Percentiles rank a stretch among this genome's conserved stretches.
Conservation (phyloP, 1,140 invertebrate genomes). For the Hesperophylax magnus region DNA sequence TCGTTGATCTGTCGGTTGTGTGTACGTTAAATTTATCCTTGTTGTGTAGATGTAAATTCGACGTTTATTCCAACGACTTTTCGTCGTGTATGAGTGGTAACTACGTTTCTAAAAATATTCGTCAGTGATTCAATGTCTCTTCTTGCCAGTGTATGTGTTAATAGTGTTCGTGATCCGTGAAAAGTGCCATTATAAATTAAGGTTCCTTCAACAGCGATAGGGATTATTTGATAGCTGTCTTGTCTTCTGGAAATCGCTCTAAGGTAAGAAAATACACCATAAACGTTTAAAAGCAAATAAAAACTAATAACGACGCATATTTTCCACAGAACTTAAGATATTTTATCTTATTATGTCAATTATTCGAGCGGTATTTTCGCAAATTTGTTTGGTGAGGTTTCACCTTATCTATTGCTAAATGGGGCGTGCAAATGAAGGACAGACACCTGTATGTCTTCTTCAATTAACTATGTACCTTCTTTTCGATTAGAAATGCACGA, state of each 20-base stretch:
- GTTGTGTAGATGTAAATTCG: conserved; percentile 47
- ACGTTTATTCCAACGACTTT: conserved; percentile 39
- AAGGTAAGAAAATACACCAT: conserved; percentile 39
- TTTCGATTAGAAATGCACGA: too few species aligned
- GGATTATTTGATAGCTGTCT: conserved; percentile 43
- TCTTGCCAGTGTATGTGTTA: conserved; percentile 29
- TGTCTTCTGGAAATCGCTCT: conserved; percentile 23
- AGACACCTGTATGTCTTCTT: conserved; percentile 49
- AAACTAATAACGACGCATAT: neutral
- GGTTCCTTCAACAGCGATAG: conserved; percentile 33
- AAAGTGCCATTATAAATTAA: conserved; percentile 37
- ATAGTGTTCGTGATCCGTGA: conserved; percentile 43
- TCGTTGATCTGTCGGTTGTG: conserved; percentile 25
- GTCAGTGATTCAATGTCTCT: conserved; percentile 44
- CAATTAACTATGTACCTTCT: conserved; percentile 24
- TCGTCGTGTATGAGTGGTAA: conserved; percentile 46
- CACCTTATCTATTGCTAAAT: conserved; percentile 40
- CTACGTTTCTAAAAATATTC: conserved; percentile 17
- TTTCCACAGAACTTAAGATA: neutral
- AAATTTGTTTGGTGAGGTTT: conserved; percentile 44
- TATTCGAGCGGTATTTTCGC: neutral
- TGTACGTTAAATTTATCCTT: conserved; percentile 4
- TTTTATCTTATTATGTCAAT: neutral
- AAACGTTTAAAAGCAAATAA: neutral
- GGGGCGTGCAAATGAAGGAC: conserved; percentile 46